Percentiles rank a stretch among this genome's conserved stretches.
phyloP scores from a whole-genome alignment of 2,888 invertebrate genomes.

The Drosophila hawaiiensis region DNA sequence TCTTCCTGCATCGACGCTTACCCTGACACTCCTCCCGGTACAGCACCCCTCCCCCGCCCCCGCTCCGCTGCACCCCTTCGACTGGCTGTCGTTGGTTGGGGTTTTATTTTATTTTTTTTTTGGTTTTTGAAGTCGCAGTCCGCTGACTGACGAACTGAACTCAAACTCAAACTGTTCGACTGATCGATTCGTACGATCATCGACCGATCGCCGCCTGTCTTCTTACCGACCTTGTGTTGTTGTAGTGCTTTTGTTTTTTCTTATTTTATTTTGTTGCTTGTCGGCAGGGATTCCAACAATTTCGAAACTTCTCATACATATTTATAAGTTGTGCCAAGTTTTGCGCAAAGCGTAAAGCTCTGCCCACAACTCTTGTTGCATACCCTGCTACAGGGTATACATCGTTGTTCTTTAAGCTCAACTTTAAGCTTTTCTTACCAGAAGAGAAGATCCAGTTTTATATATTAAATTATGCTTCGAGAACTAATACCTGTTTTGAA shows the following conservation, averaged over 20 bases:
- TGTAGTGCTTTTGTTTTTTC: conserved; percentile 19
- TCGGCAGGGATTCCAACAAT: conserved; percentile 84
- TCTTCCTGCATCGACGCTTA: conserved; percentile 46
- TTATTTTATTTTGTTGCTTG: conserved; percentile 36
- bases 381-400: conserved; percentile 32
- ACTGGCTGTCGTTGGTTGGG: conserved; percentile 29
- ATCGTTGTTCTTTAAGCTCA: neutral
- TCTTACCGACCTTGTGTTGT: conserved; percentile 77
- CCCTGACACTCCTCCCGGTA: conserved; percentile 12
- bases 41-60: neutral
- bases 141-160: conserved; percentile 77
- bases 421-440: neutral
- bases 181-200: conserved; percentile 59
- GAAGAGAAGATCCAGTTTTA: neutral
- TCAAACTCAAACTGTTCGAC: conserved; percentile 62
- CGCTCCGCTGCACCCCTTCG: neutral
- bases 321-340: conserved; percentile 82
- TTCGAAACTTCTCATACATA: conserved; percentile 83
- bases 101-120: conserved; percentile 28
- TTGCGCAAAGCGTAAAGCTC: conserved; percentile 70
- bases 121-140: conserved; percentile 37
- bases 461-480: neutral
- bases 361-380: conserved; percentile 60
- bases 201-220: conserved; percentile 73
- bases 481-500: neutral